A percentile compares a stretch with the other conserved stretches of the same genome.
Evolutionary conservation across 2,888 invertebrate genomes (phyloP).

Genomic region (Nemotelus pantherinus): DNA sequence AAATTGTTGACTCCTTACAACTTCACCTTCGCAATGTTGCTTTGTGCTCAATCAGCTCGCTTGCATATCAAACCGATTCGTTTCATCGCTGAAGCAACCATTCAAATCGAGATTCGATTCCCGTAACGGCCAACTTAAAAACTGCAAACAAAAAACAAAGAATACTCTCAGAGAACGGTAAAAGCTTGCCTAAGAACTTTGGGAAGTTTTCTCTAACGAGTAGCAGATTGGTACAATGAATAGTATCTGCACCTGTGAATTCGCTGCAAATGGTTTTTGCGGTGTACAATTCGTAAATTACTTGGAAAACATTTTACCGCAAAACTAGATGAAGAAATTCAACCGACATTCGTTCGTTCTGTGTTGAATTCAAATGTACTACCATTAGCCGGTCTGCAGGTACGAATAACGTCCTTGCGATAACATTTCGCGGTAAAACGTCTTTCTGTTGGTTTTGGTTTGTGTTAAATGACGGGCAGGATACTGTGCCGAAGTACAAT

Average conservation of each 20-base stretch:
- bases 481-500: too few species aligned
- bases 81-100: neutral
- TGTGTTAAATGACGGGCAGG: neutral
- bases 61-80: too few species aligned
- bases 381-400: conserved; percentile 14
- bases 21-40: too few species aligned
- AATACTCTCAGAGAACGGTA: neutral
- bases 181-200: conserved; percentile 15
- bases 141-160: neutral
- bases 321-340: conserved; percentile 25
- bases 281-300: conserved; percentile 24
- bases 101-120: conserved; percentile 20
- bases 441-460: neutral
- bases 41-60: too few species aligned
- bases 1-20: too few species aligned
- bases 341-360: neutral
- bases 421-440: conserved; percentile 35
- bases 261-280: conserved; percentile 10
- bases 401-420: neutral
- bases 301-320: conserved; percentile 30
- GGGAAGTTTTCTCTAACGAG: neutral
- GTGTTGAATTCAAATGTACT: conserved; percentile 26
- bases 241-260: conserved; percentile 9
- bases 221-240: conserved; percentile 6
- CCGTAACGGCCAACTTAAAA: neutral